phyloP scores from a whole-genome alignment of 2,888 invertebrate species.

The Euphydryas editha region DNA sequence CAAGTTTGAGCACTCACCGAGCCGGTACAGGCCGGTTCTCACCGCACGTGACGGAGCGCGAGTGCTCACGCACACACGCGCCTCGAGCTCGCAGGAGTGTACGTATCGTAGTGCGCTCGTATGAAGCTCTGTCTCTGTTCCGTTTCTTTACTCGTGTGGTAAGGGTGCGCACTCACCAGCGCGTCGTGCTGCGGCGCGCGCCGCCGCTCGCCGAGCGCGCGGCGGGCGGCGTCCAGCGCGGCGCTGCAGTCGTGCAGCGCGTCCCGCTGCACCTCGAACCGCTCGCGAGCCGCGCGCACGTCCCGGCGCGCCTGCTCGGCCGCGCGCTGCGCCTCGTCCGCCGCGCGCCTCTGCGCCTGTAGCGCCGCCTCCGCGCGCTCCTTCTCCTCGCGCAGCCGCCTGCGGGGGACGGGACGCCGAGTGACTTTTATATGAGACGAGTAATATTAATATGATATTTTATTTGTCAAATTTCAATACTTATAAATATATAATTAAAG shows the following conservation, averaged over 20 bases:
- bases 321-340: conserved; percentile 86
- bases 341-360: conserved; percentile 69
- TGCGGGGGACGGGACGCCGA: not conserved
- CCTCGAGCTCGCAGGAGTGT: too few species aligned
- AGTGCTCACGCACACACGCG: too few species aligned
- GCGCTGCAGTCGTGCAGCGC: conserved; percentile 31
- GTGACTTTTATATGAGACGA: too few species aligned
- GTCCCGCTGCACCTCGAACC: conserved; percentile 45
- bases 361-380: conserved; percentile 48
- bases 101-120: too few species aligned
- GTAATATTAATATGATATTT: too few species aligned
- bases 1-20: too few species aligned
- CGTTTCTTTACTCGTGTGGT: too few species aligned
- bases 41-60: too few species aligned
- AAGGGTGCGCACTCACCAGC: conserved; percentile 50
- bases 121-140: too few species aligned
- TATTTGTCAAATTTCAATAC: too few species aligned
- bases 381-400: conserved; percentile 34
- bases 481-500: too few species aligned
- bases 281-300: not conserved
- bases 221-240: not conserved
- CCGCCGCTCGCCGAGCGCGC: conserved; percentile 61
- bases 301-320: conserved; percentile 45
- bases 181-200: conserved; percentile 43
- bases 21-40: too few species aligned